phyloP scores from a whole-genome alignment of 2,888 invertebrate species.

The Xestobium rufovillosum region DNA sequence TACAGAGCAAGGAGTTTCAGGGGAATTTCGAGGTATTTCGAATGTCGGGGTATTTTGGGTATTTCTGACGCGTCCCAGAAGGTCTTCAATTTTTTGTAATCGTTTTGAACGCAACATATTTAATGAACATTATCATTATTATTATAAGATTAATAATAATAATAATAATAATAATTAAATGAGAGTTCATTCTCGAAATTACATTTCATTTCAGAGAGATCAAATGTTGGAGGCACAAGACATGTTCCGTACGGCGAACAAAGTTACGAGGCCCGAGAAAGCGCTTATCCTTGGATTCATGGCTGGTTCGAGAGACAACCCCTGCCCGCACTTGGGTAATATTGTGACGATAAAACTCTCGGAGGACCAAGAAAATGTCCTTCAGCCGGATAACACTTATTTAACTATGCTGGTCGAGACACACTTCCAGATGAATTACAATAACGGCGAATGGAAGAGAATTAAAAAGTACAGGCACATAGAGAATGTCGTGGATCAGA shows the following conservation, averaged over 20 bases:
- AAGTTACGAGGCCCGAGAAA: slow-evolving; percentile 93
- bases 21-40: too few relatives aligned
- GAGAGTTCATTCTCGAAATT: too few relatives aligned
- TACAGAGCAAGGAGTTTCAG: too few relatives aligned
- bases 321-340: slow-evolving; percentile 94
- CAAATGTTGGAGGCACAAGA: slow-evolving; percentile 96
- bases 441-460: slow-evolving; percentile 94
- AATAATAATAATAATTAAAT: too few relatives aligned
- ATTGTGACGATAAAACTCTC: slow-evolving; percentile 93
- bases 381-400: slow-evolving; percentile 76
- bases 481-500: slow-evolving; percentile 45
- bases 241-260: slow-evolving; percentile 94
- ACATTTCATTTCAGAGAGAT: slow-evolving; percentile 70
- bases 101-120: too few relatives aligned
- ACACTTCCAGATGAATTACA: slow-evolving; percentile 98
- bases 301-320: slow-evolving; percentile 97
- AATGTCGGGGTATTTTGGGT: too few relatives aligned
- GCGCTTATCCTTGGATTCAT: slow-evolving; percentile 96
- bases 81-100: too few relatives aligned
- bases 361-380: slow-evolving; percentile 82
- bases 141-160: too few relatives aligned
- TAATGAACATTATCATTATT: too few relatives aligned
- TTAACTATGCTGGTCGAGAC: slow-evolving; percentile 79
- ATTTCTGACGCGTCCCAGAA: too few relatives aligned
- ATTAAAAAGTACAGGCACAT: slow-evolving; percentile 83